phyloP scores from a whole-genome alignment of 2,113 vertebrate species.

The Trogon melanurus region DNA sequence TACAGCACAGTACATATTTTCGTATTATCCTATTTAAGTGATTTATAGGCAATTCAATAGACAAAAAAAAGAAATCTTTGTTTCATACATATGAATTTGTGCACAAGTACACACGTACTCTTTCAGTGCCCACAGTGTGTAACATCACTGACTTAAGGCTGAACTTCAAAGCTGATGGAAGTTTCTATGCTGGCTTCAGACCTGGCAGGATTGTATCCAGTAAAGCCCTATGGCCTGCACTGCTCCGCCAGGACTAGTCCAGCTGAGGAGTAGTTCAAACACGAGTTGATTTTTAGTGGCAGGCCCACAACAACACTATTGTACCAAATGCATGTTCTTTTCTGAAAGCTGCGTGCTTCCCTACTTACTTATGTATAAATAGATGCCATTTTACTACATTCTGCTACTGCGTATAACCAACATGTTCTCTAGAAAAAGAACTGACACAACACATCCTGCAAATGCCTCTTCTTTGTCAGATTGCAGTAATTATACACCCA shows the following conservation, averaged over 20 bases:
- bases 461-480: conserved; percentile 13
- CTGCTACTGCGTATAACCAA: not conserved
- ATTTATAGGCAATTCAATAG: not conserved
- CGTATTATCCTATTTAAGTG: not conserved
- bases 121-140: not conserved
- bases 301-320: not conserved
- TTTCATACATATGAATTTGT: not conserved
- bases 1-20: not conserved
- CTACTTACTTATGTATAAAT: conserved; percentile 31
- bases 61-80: not conserved
- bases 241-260: not conserved
- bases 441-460: conserved; percentile 22
- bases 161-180: not conserved
- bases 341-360: not conserved
- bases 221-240: not conserved
- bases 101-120: not conserved
- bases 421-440: conserved; percentile 38
- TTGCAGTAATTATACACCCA: not conserved
- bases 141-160: not conserved
- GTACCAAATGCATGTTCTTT: not conserved
- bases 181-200: not conserved
- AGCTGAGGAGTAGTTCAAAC: conserved; percentile 26
- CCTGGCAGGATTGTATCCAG: not conserved
- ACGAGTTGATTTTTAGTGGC: not conserved
- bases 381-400: conserved; percentile 33